Evolutionary conservation across 1,140 invertebrate genomes (phyloP).

Genomic region (Drosophila arizonae): DNA sequence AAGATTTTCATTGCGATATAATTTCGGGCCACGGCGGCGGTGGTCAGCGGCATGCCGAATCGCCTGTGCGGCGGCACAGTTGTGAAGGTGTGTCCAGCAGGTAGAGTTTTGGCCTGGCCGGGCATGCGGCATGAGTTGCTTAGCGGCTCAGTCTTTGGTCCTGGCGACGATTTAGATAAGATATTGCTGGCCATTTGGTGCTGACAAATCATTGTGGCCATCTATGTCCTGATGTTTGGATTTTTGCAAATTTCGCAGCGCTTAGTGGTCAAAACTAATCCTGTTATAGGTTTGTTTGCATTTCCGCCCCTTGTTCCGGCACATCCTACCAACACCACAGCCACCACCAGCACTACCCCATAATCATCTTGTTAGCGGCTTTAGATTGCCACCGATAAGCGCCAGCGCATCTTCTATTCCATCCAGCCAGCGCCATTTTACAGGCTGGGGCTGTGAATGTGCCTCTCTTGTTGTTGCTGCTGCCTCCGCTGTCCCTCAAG

Average conservation of each 20-base stretch:
- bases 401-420: conserved; percentile 41
- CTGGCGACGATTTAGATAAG: conserved; percentile 64
- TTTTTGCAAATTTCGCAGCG: conserved; percentile 69
- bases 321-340: neutral
- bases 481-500: conserved; percentile 13
- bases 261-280: conserved; percentile 66
- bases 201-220: conserved; percentile 68
- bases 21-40: conserved; percentile 2
- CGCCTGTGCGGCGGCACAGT: conserved; percentile 47
- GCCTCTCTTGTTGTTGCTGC: conserved; percentile 5
- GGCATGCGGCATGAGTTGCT: conserved; percentile 10
- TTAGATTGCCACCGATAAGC: conserved; percentile 63
- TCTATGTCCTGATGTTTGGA: conserved; percentile 37
- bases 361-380: conserved; percentile 78
- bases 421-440: conserved; percentile 59
- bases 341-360: conserved; percentile 33
- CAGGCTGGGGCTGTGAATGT: neutral
- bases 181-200: conserved; percentile 53
- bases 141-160: conserved; percentile 24
- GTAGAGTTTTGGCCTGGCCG: conserved; percentile 20
- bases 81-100: conserved; percentile 45
- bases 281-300: conserved; percentile 65
- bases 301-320: conserved; percentile 77
- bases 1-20: conserved; percentile 78
- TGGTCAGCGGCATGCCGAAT: conserved; percentile 62